A percentile compares a stretch with the other conserved stretches of the same genome.
These are phyloP conservation scores for Tenthredo livida DNA, from an alignment of 2,888 invertebrate genomes.

Conservation along the genomic window DNA sequence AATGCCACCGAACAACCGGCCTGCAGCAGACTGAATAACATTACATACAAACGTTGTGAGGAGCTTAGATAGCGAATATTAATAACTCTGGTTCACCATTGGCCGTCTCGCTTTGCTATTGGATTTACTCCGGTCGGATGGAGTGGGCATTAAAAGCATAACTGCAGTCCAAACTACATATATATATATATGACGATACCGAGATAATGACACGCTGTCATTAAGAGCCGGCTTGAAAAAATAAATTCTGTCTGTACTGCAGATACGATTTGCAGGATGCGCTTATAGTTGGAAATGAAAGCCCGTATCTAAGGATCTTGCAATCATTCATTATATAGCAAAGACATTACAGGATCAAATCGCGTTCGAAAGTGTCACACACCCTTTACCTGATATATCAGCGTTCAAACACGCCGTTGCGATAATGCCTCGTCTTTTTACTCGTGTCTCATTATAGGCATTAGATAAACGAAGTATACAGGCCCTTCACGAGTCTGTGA, in stretches of 20 bases:
- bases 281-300: not conserved
- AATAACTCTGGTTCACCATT: conserved; percentile 36
- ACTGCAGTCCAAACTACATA: conserved; percentile 2
- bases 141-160: conserved; percentile 14
- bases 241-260: not conserved
- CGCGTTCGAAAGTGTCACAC: not conserved
- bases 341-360: not conserved
- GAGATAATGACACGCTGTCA: not conserved
- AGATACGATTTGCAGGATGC: too few relatives aligned
- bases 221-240: not conserved
- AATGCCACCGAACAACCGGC: conserved; percentile 19
- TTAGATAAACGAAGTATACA: not conserved
- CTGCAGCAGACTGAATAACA: conserved; percentile 30
- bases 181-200: not conserved
- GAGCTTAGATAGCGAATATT: conserved; percentile 49
- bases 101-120: conserved; percentile 20
- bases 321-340: not conserved
- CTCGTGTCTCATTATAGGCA: conserved; percentile 8
- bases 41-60: conserved; percentile 18
- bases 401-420: not conserved
- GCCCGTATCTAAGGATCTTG: not conserved
- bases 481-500: too few relatives aligned
- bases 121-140: conserved; percentile 24
- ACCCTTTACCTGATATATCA: not conserved
- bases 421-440: not conserved